Evolutionary conservation across 2,797 vertebrate species (phyloP).

Genomic region (Sarcophilus harrisii): DNA sequence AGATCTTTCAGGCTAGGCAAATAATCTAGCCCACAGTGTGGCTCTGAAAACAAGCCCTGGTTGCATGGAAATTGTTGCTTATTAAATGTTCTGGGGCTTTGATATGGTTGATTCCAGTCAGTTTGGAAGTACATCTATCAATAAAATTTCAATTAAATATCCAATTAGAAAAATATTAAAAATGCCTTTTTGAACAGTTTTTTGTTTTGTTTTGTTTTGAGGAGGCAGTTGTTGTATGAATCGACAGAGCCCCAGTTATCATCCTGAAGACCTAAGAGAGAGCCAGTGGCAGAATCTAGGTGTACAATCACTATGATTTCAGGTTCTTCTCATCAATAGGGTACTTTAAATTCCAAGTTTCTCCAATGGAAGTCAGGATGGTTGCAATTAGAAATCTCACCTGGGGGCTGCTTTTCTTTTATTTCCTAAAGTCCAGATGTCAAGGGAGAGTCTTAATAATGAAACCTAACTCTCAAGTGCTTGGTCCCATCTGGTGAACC

Average conservation of each 20-base stretch:
- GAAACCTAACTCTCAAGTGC: not conserved
- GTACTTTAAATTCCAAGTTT: not conserved
- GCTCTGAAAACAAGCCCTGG: not conserved
- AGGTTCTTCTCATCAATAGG: too few species aligned
- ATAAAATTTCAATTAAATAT: not conserved
- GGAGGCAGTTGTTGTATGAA: not conserved
- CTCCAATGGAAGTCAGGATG: not conserved
- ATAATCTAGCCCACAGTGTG: not conserved
- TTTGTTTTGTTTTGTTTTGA: not conserved
- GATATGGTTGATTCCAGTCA: not conserved
- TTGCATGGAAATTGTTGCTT: not conserved
- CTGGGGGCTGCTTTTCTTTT: not conserved
- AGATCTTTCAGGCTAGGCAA: not conserved
- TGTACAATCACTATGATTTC: not conserved
- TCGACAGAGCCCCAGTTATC: not conserved
- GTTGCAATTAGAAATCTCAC: not conserved
- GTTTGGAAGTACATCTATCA: not conserved
- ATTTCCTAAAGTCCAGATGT: not conserved
- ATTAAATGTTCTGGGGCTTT: not conserved
- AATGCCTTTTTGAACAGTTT: not conserved
- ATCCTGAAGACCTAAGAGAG: not conserved
- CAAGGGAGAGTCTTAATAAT: not conserved
- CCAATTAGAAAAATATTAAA: not conserved
- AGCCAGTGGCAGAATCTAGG: not conserved
- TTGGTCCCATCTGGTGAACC: slow-evolving; percentile 10